These are phyloP conservation scores for Amiota minor DNA, from an alignment of 2,888 invertebrate species.

Conservation along the genomic window DNA sequence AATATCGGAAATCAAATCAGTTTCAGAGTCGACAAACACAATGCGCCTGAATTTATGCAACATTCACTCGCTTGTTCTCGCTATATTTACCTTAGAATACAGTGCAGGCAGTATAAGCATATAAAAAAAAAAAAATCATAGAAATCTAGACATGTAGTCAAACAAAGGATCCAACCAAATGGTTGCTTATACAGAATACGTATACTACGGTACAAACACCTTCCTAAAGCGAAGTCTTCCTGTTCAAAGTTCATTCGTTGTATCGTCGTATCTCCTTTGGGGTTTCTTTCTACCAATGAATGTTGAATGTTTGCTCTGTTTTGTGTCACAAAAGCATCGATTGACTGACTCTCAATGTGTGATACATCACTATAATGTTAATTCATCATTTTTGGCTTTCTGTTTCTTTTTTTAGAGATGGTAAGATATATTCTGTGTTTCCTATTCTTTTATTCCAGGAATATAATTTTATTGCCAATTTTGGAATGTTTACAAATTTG, in stretches of 20 bases:
- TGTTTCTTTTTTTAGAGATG: background rate
- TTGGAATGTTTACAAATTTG: constrained; percentile 59
- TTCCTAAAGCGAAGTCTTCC: no score
- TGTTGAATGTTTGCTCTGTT: background rate
- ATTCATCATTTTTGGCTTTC: constrained; percentile 18
- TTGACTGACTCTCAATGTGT: background rate
- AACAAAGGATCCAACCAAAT: no score
- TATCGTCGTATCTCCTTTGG: no score
- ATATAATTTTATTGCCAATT: constrained; percentile 56
- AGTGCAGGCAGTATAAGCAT: no score
- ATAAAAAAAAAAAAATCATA: no score
- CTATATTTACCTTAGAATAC: background rate
- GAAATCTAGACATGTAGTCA: no score
- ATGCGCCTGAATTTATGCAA: constrained; percentile 26
- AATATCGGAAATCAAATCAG: background rate
- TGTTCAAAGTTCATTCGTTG: no score
- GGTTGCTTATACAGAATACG: no score
- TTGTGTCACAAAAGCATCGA: constrained; percentile 14
- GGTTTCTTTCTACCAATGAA: no score
- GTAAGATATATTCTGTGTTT: constrained; percentile 1
- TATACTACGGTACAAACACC: no score
- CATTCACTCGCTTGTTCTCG: background rate
- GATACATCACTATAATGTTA: constrained; percentile 38
- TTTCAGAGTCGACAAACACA: background rate
- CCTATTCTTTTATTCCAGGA: background rate